A percentile compares a stretch with the other conserved stretches of the same genome.
phyloP scores from a whole-genome alignment of 2,113 vertebrate genomes.

The Clarias magur region DNA sequence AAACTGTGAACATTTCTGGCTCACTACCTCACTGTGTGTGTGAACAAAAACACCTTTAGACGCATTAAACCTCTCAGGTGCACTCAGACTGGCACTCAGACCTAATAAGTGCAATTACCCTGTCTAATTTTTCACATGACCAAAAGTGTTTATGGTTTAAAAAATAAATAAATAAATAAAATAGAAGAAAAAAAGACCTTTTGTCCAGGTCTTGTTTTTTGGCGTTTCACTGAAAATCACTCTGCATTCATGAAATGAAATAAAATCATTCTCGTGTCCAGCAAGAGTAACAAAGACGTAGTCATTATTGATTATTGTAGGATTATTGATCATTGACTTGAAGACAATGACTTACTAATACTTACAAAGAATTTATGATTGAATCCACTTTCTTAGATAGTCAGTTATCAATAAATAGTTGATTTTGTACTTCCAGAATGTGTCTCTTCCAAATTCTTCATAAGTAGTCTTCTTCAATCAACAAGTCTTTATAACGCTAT shows the following conservation, averaged over 20 bases:
- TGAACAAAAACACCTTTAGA: constrained; percentile 5
- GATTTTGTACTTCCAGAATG: too few relatives aligned
- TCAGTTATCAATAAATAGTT: too few relatives aligned
- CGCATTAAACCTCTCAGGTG: constrained; percentile 23
- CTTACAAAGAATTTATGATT: too few relatives aligned
- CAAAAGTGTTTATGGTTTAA: background rate
- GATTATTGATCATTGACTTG: too few relatives aligned
- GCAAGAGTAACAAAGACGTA: too few relatives aligned
- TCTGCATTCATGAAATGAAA: background rate
- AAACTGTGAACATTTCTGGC: background rate
- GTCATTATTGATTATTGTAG: too few relatives aligned
- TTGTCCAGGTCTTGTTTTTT: background rate
- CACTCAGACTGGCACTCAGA: constrained; percentile 9
- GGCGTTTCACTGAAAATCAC: background rate
- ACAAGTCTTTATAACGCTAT: too few relatives aligned
- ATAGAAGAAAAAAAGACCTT: background rate
- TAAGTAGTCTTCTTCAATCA: too few relatives aligned
- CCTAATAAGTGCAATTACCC: constrained; percentile 16
- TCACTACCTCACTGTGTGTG: background rate
- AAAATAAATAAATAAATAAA: background rate
- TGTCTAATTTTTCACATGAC: background rate
- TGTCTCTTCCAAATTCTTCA: too few relatives aligned
- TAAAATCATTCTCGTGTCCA: background rate
- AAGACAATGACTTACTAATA: too few relatives aligned
- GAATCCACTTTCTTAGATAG: too few relatives aligned